phyloP scores from a whole-genome alignment of 2,113 vertebrate genomes.

The Isurus oxyrinchus region DNA sequence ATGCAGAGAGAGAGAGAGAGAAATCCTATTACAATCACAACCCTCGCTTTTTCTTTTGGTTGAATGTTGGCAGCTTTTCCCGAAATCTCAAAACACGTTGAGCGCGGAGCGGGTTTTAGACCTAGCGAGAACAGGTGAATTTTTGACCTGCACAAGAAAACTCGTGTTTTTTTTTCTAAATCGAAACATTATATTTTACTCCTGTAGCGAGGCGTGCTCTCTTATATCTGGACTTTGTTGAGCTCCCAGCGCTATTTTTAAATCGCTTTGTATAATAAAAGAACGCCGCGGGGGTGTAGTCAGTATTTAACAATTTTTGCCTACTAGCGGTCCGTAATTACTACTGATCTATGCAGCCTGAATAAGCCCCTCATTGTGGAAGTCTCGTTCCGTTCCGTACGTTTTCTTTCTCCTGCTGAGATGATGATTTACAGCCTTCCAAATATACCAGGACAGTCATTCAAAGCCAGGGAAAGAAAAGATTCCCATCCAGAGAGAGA shows the following conservation, averaged over 20 bases:
- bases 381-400: background rate
- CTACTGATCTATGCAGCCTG: background rate
- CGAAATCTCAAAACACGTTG: background rate
- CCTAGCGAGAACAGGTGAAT: background rate
- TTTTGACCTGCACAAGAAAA: background rate
- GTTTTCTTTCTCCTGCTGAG: constrained; percentile 24
- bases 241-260: constrained; percentile 1
- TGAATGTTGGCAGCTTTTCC: background rate
- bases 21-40: background rate
- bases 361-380: constrained; percentile 20
- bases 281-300: constrained; percentile 5
- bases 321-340: constrained; percentile 24
- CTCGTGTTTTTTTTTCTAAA: background rate
- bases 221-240: background rate
- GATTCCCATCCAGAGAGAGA: background rate
- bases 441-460: constrained; percentile 13
- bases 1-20: background rate
- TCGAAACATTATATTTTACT: background rate
- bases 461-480: constrained; percentile 10
- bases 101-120: background rate
- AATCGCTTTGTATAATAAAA: constrained; percentile 8
- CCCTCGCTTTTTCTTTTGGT: background rate
- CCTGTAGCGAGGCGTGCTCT: background rate
- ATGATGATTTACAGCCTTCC: background rate
- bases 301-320: constrained; percentile 26